Evolutionary conservation across 30 jellyfish, hydroid and myxozoan species (phyloP), one percentile per base, ranked within the genome.

Genomic region (Mastigias papua): DNA sequence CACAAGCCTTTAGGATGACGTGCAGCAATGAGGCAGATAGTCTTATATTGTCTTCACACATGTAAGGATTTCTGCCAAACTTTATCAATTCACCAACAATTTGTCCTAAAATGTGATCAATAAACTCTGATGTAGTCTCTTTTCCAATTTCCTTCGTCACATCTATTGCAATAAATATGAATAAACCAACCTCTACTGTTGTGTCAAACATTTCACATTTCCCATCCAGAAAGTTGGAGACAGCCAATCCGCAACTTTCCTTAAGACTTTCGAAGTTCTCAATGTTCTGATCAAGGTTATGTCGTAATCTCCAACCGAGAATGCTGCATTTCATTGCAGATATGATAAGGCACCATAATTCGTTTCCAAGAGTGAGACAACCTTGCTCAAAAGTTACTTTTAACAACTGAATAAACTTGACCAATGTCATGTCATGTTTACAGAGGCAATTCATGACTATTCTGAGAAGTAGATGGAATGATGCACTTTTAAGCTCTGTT

Each of bases 401-500:
- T 27, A 51, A n/a, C 29, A 72, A 85, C 62, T 46, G 54, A 25
- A 73, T 75, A 54, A 85, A 54, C 19, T 85, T 88, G 27, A 15
- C 78, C 50, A 62, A 49, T 7, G 62, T 16, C 20, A 72, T 25
- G 11, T 64, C 34, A 50, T 69, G 33, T 26, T 20, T 34, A 75
- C 69, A 66, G 28, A 84, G 25, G 34, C 80, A 69, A 29, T 75
- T 58, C 65, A 37, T 23, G 33, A 48, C 82, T 21, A 85, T 73
- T 29, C 25, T 35, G 34, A 66, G 85, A 29, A 73, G 46, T 29
- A 85, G 80, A 31, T 42, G 50, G 62, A 48, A 77, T 15, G 88
- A 75, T 7, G 94, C 88, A 21, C 78, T 37, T 54, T 73, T 85
- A 7, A 85, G 88, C 42, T 85, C 88, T 21, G 88, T 35, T 72